These are phyloP conservation scores for Sphaerolaimus hirsutus DNA, from an alignment of 2,888 invertebrate species.

Conservation along the genomic window DNA sequence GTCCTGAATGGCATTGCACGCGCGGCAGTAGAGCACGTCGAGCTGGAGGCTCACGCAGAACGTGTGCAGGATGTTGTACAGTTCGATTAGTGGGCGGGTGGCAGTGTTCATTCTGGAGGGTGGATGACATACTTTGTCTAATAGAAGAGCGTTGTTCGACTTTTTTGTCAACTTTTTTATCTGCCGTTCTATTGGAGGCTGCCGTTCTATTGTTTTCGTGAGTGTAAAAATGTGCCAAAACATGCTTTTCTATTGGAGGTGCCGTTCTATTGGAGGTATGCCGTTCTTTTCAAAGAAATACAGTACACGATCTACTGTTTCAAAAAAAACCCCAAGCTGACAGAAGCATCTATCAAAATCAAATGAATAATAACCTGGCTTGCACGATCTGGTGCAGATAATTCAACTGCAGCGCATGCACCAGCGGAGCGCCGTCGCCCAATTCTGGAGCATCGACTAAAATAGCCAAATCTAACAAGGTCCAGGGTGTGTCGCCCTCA, in stretches of 20 bases:
- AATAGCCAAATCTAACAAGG: slow-evolving; percentile 73
- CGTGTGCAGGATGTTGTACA: slow-evolving; percentile 26
- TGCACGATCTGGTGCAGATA: slow-evolving; percentile 83
- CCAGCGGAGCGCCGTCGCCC: slow-evolving; percentile 66
- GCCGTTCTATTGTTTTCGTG: too few relatives aligned
- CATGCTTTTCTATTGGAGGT: too few relatives aligned
- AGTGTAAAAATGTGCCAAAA: too few relatives aligned
- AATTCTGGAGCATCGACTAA: slow-evolving; percentile 84
- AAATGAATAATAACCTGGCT: slow-evolving; percentile 28
- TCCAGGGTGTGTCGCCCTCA: slow-evolving; percentile 70
- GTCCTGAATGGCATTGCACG: slow-evolving; percentile 48
- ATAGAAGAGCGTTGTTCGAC: too few relatives aligned
- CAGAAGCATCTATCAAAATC: too few relatives aligned
- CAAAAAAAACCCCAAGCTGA: too few relatives aligned
- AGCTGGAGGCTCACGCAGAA: slow-evolving; percentile 85
- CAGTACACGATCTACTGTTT: too few relatives aligned
- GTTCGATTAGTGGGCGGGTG: slow-evolving; percentile 8
- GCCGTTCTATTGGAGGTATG: too few relatives aligned
- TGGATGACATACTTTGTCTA: too few relatives aligned
- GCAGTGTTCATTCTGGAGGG: background rate
- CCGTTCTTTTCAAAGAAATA: too few relatives aligned
- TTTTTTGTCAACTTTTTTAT: too few relatives aligned
- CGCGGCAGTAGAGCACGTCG: slow-evolving; percentile 42
- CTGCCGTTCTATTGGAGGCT: too few relatives aligned
- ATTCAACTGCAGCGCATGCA: slow-evolving; percentile 56